Evolutionary conservation across 2,888 invertebrate species (phyloP).

Genomic region (Crossocerus cetratus): DNA sequence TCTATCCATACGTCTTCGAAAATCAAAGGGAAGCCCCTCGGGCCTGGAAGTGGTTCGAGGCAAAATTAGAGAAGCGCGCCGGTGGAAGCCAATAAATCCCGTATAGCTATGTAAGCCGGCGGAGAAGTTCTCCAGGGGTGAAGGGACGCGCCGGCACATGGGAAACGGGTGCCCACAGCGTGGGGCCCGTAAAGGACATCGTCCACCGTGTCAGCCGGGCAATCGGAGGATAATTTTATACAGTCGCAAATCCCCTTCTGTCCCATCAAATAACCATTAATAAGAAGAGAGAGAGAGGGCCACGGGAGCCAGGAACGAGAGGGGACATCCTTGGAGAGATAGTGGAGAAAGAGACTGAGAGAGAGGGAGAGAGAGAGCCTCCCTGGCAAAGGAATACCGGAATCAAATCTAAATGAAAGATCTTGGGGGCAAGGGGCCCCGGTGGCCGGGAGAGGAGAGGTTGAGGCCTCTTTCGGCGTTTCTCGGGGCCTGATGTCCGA

Average conservation of each 20-base stretch:
- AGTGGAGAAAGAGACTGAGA: neutral
- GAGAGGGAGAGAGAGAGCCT: conserved; percentile 7
- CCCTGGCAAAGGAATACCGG: conserved; percentile 30
- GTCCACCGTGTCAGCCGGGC: neutral
- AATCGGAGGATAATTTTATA: neutral
- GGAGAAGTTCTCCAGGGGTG: too few species aligned
- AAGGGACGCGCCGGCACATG: too few species aligned
- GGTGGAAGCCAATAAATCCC: too few species aligned
- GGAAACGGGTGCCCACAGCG: too few species aligned
- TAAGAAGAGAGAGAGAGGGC: conserved; percentile 8
- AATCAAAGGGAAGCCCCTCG: conserved; percentile 5
- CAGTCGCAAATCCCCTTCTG: neutral
- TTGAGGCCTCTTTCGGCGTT: conserved; percentile 51
- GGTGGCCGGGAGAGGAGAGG: conserved; percentile 24
- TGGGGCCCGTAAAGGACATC: too few species aligned
- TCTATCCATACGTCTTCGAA: conserved; percentile 18
- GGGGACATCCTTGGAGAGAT: conserved; percentile 20
- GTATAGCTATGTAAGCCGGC: too few species aligned
- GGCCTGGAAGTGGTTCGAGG: conserved; percentile 26
- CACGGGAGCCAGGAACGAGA: conserved; percentile 31
- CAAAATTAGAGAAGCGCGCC: too few species aligned
- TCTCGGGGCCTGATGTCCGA: conserved; percentile 28
- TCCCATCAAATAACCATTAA: conserved; percentile 9
- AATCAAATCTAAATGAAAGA: conserved; percentile 63
- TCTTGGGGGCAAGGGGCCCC: conserved; percentile 33